A percentile compares a stretch with the other conserved stretches of the same genome.
Evolutionary conservation across 2,888 invertebrate genomes (phyloP).

Genomic region (Micoletzkya japonica): DNA sequence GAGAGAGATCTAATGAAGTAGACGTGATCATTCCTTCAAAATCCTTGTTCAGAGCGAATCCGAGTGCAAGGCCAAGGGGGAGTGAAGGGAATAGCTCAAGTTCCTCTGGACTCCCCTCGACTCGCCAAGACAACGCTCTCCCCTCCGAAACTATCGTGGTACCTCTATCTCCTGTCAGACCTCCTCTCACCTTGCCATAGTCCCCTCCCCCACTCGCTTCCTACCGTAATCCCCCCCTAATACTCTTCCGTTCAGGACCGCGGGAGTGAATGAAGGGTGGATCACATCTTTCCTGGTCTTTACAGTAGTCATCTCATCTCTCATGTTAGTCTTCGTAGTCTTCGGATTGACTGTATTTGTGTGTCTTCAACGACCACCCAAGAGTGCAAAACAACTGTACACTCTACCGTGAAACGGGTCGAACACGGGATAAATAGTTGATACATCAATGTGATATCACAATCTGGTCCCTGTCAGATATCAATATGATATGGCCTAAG

Average conservation of each 20-base stretch:
- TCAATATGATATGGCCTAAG: too few species aligned
- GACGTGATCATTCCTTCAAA: too few species aligned
- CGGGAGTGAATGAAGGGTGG: slow-evolving; percentile 40
- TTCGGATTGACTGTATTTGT: slow-evolving; percentile 32
- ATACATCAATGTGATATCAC: too few species aligned
- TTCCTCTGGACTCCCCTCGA: too few species aligned
- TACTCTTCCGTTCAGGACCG: slow-evolving; percentile 30
- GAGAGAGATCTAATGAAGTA: too few species aligned
- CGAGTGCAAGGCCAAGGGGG: too few species aligned
- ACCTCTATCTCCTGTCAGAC: neutral
- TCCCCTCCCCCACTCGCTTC: neutral
- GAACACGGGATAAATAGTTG: too few species aligned
- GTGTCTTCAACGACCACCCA: slow-evolving; percentile 20
- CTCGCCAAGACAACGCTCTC: too few species aligned
- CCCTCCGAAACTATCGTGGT: too few species aligned
- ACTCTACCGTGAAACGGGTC: slow-evolving; percentile 1
- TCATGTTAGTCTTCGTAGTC: slow-evolving; percentile 38
- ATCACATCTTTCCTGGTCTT: slow-evolving; percentile 36
- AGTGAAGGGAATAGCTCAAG: too few species aligned
- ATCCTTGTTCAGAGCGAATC: too few species aligned
- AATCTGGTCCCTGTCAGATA: too few species aligned
- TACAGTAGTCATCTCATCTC: slow-evolving; percentile 33
- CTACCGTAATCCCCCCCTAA: neutral
- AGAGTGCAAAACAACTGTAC: slow-evolving; percentile 18
- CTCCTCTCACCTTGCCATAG: neutral